A percentile compares a stretch with the other conserved stretches of the same genome.
Conservation (phyloP, 2,797 vertebrate genomes). For the Pseudochirops corinnae region DNA sequence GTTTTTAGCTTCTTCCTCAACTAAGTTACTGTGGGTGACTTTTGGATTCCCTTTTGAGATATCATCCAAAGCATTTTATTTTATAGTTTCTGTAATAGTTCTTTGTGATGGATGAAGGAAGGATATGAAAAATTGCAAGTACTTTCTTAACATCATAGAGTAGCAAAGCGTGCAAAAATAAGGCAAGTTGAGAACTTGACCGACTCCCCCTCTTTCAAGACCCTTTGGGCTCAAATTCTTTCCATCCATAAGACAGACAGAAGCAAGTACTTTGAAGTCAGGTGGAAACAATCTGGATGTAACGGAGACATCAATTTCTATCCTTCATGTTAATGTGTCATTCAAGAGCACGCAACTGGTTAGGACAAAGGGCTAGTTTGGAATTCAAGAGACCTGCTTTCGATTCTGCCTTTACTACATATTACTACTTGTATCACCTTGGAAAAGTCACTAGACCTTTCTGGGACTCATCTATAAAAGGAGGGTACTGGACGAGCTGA, state of each 20-base stretch:
- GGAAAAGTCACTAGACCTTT: background rate
- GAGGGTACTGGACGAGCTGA: background rate
- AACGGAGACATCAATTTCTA: background rate
- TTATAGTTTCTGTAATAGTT: background rate
- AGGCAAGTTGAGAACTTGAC: background rate
- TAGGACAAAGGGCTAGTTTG: background rate
- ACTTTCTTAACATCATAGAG: background rate
- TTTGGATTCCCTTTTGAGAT: background rate
- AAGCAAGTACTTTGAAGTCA: slow-evolving; percentile 4
- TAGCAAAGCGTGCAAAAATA: background rate
- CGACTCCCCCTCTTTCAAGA: background rate
- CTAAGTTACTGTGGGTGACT: background rate
- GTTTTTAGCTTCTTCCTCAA: slow-evolving; percentile 27
- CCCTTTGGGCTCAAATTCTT: background rate
- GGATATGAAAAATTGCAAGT: background rate
- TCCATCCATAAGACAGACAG: background rate
- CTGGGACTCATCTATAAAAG: background rate
- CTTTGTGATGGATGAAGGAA: background rate
- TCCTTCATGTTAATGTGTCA: background rate
- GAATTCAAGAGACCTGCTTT: background rate
- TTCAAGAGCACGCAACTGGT: background rate
- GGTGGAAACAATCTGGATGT: background rate
- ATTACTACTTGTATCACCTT: background rate
- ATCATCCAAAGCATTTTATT: background rate
- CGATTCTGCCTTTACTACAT: background rate